Conservation (phyloP, 1,140 invertebrate genomes). For the Propsilocerus akamusi region DNA sequence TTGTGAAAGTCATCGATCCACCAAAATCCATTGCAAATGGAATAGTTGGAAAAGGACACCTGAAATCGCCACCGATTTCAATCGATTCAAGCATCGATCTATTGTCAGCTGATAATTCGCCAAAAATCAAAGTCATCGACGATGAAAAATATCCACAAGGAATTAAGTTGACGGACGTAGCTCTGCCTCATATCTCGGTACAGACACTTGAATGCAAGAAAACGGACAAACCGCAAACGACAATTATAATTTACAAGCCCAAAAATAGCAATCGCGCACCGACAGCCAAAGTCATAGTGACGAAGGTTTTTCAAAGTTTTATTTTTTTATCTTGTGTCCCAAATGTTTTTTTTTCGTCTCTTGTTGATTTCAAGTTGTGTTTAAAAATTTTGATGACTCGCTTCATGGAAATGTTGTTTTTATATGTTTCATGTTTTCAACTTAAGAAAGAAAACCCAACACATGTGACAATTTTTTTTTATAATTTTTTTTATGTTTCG, state of each 20-base stretch:
- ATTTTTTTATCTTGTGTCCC: too few relatives aligned
- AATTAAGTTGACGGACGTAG: neutral
- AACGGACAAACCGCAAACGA: neutral
- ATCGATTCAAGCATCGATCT: neutral
- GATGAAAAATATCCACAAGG: neutral
- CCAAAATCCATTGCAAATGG: neutral
- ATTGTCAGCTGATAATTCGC: neutral
- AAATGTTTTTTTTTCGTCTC: too few relatives aligned
- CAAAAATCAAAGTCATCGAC: neutral
- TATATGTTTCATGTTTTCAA: too few relatives aligned
- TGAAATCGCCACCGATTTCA: neutral
- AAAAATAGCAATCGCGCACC: neutral
- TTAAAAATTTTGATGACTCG: too few relatives aligned
- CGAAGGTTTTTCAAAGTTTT: neutral
- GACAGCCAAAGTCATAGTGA: neutral
- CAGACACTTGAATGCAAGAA: neutral
- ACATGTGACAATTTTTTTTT: too few relatives aligned
- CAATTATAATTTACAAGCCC: neutral
- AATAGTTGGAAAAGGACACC: neutral
- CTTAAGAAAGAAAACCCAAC: too few relatives aligned
- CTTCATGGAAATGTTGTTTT: too few relatives aligned
- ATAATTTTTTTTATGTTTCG: too few relatives aligned
- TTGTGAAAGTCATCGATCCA: conserved; percentile 1
- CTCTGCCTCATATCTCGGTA: neutral
- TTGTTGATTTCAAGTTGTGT: too few relatives aligned